Conservation (phyloP, 2,113 vertebrate genomes). For the Misgurnus anguillicaudatus region DNA sequence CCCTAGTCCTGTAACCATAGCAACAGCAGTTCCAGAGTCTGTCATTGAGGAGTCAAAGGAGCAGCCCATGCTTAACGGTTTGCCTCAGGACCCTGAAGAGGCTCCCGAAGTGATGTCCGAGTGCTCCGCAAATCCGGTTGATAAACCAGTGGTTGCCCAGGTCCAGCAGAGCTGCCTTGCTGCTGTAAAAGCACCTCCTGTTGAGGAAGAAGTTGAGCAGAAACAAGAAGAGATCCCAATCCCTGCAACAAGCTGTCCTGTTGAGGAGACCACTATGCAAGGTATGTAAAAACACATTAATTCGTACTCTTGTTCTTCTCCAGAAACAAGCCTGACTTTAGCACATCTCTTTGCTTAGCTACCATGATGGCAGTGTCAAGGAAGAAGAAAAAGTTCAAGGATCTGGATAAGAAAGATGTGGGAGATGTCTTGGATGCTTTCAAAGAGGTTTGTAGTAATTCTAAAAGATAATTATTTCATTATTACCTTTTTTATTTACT, state of each 20-base stretch:
- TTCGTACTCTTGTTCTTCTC: not conserved
- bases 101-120: slow-evolving; percentile 66
- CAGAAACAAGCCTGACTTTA: not conserved
- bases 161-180: slow-evolving; percentile 61
- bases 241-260: slow-evolving; percentile 63
- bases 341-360: slow-evolving; percentile 63
- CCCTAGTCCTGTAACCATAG: slow-evolving; percentile 32
- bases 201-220: slow-evolving; percentile 50
- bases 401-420: slow-evolving; percentile 91
- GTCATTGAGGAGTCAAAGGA: slow-evolving; percentile 72
- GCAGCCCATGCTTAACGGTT: slow-evolving; percentile 77
- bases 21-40: slow-evolving; percentile 19
- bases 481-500: too few relatives aligned
- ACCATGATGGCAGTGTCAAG: slow-evolving; percentile 86
- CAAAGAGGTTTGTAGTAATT: slow-evolving; percentile 83
- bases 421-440: slow-evolving; percentile 95
- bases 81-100: slow-evolving; percentile 73
- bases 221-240: slow-evolving; percentile 63
- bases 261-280: slow-evolving; percentile 80
- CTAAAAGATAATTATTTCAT: too few relatives aligned
- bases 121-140: slow-evolving; percentile 76
- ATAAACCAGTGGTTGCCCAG: slow-evolving; percentile 73
- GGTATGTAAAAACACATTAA: slow-evolving; percentile 61
- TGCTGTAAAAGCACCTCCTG: slow-evolving; percentile 24
- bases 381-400: slow-evolving; percentile 91